Conservation (phyloP, 2,888 invertebrate genomes). For the Synergus itoensis region DNA sequence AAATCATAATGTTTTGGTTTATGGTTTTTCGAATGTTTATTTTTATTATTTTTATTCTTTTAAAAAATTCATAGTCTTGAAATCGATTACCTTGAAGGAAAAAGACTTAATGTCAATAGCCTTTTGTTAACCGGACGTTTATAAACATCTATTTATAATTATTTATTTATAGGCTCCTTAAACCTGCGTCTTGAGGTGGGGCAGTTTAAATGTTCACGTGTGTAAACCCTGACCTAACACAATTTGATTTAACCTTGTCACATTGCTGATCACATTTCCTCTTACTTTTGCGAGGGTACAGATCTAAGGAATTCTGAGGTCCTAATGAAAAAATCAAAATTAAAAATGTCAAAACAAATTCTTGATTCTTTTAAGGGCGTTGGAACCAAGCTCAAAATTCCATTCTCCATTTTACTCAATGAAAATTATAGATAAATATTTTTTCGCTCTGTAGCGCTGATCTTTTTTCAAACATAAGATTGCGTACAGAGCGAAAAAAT, state of each 20-base stretch:
- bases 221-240: conserved; percentile 44
- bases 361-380: no score
- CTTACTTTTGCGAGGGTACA: neutral
- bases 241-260: conserved; percentile 35
- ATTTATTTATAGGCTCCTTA: conserved; percentile 47
- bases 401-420: no score
- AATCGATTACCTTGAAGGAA: neutral
- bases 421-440: no score
- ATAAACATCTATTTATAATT: conserved; percentile 45
- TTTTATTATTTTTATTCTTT: neutral
- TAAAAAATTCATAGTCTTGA: neutral
- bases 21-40: no score
- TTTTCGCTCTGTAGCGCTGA: no score
- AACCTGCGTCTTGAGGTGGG: conserved; percentile 43
- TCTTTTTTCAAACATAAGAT: no score
- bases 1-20: no score
- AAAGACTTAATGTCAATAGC: conserved; percentile 16
- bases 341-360: no score
- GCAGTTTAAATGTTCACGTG: conserved; percentile 46
- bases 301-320: neutral
- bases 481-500: no score
- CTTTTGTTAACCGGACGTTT: conserved; percentile 23
- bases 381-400: no score
- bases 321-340: no score
- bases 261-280: neutral